Evolutionary conservation across 2,888 invertebrate species (phyloP).

Genomic region (Silvanus unidentatus): DNA sequence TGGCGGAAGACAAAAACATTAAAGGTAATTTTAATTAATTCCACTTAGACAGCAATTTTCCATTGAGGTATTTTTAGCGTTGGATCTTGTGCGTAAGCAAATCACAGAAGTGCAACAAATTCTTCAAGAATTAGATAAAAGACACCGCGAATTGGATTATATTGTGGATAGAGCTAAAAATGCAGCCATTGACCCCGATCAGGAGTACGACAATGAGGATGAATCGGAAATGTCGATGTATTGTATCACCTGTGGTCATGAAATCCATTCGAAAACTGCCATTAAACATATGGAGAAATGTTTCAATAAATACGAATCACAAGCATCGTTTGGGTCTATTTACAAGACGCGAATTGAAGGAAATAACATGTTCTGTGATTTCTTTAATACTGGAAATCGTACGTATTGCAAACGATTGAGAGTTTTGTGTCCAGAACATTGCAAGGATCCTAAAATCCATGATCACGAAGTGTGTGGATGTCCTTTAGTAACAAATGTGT

Average conservation of each 20-base stretch:
- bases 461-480: constrained; percentile 90
- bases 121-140: constrained; percentile 72
- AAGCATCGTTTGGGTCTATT: constrained; percentile 92
- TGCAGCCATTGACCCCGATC: constrained; percentile 61
- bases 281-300: constrained; percentile 98
- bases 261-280: constrained; percentile 86
- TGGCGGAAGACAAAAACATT: constrained; percentile 74
- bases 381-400: constrained; percentile 78
- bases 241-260: constrained; percentile 95
- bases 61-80: constrained; percentile 20
- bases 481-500: constrained; percentile 79
- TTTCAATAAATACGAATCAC: constrained; percentile 95
- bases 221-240: constrained; percentile 78
- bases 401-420: constrained; percentile 94
- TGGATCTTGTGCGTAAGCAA: constrained; percentile 63
- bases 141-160: constrained; percentile 71
- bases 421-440: constrained; percentile 96
- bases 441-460: constrained; percentile 85
- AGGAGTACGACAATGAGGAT: constrained; percentile 58
- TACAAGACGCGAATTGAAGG: constrained; percentile 91
- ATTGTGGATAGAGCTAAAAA: constrained; percentile 74
- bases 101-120: constrained; percentile 72
- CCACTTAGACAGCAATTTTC: not conserved
- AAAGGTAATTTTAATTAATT: constrained; percentile 27
- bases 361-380: constrained; percentile 97